These are phyloP conservation scores for Acrossocheilus wenchowensis DNA, from an alignment of 2,797 vertebrate species.

Conservation along the genomic window DNA sequence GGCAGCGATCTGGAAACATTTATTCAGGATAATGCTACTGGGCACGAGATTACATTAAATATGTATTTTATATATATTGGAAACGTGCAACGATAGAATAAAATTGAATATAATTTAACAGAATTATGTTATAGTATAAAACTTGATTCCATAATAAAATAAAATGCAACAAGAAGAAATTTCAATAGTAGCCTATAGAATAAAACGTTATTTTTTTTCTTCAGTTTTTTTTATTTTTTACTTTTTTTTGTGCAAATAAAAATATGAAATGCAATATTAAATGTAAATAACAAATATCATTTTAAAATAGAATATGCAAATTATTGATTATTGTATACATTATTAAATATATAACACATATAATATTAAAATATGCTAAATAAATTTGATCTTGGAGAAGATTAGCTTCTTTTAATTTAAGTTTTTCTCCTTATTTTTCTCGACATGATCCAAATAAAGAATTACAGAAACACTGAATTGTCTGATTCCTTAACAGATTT, in stretches of 20 bases:
- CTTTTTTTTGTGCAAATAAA: neutral
- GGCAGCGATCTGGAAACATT: conserved; percentile 20
- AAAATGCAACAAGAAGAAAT: neutral
- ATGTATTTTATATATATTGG: neutral
- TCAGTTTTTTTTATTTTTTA: neutral
- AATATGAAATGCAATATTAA: neutral
- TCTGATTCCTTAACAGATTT: neutral
- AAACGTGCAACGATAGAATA: neutral
- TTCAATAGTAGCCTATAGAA: neutral
- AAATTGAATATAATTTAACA: neutral
- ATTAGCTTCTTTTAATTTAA: neutral
- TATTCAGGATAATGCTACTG: conserved; percentile 11
- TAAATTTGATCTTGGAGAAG: neutral
- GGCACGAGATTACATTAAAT: neutral
- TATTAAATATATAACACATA: no score
- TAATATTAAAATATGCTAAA: neutral
- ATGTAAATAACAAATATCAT: neutral
- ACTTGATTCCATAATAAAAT: neutral
- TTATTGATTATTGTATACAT: neutral
- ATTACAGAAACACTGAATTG: neutral
- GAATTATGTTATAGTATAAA: neutral
- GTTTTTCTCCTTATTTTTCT: neutral
- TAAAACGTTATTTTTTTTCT: neutral
- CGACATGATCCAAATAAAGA: neutral
- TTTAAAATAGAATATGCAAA: neutral